phyloP scores from a whole-genome alignment of 2,113 vertebrate genomes.

The Corythoichthys intestinalis region DNA sequence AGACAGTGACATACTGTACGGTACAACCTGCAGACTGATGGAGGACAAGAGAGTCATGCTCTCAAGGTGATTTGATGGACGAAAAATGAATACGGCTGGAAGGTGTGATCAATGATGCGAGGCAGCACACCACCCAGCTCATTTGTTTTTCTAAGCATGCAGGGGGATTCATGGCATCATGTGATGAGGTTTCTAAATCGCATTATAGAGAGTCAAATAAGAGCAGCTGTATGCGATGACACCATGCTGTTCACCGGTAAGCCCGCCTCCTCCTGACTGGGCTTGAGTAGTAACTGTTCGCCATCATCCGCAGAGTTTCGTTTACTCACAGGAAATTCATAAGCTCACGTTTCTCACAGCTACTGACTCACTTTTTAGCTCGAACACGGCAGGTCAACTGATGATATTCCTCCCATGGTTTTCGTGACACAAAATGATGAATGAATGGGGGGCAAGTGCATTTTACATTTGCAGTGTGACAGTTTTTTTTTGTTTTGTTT shows the following conservation, averaged over 20 bases:
- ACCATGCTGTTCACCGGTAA: neutral
- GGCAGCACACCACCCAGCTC: neutral
- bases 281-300: neutral
- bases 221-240: conserved; percentile 30
- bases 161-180: neutral
- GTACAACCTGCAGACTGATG: conserved; percentile 34
- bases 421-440: neutral
- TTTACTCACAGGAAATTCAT: conserved; percentile 1
- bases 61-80: conserved; percentile 27
- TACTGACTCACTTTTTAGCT: conserved; percentile 23
- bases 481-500: neutral
- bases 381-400: conserved; percentile 4
- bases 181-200: neutral
- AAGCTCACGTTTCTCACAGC: conserved; percentile 34
- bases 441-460: neutral
- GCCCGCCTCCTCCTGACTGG: neutral
- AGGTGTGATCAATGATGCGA: conserved; percentile 1
- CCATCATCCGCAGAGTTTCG: conserved; percentile 18
- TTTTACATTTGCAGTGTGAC: neutral
- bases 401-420: neutral
- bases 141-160: conserved; percentile 1
- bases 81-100: conserved; percentile 1
- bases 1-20: conserved; percentile 23
- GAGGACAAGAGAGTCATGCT: conserved; percentile 34
- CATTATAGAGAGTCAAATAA: conserved; percentile 6